These are phyloP conservation scores for Malurus melanocephalus DNA, from an alignment of 2,113 vertebrate species.

Conservation along the genomic window DNA sequence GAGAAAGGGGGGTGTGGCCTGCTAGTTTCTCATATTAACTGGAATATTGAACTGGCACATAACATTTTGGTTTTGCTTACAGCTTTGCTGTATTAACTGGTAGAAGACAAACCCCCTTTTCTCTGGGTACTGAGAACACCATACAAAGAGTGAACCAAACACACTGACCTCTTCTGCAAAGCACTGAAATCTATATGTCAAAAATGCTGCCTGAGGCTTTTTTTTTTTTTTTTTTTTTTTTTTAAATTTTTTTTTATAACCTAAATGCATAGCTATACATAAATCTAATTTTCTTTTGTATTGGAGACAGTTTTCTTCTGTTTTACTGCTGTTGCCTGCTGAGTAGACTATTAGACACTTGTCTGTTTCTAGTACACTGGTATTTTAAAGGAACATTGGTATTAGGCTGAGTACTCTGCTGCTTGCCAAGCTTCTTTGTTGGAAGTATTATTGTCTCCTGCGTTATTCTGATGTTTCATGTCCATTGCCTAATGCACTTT, in stretches of 20 bases:
- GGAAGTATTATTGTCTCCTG: background rate
- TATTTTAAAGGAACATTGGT: constrained; percentile 34
- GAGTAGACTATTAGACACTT: constrained; percentile 21
- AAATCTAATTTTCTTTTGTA: background rate
- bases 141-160: background rate
- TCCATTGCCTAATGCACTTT: constrained; percentile 31
- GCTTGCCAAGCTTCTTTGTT: background rate
- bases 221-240: background rate
- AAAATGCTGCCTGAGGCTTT: background rate
- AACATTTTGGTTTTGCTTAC: background rate
- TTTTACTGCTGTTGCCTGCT: background rate
- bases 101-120: background rate
- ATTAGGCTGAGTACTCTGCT: constrained; percentile 8
- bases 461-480: background rate
- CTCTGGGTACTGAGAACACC: background rate
- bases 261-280: background rate
- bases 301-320: background rate
- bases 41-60: background rate
- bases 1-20: rapidly evolving
- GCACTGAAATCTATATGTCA: background rate
- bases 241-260: background rate
- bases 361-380: background rate
- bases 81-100: background rate
- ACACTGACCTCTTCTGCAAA: background rate
- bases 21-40: background rate